Evolutionary conservation across 2,888 invertebrate genomes (phyloP).

Genomic region (Cephus spinipes): DNA sequence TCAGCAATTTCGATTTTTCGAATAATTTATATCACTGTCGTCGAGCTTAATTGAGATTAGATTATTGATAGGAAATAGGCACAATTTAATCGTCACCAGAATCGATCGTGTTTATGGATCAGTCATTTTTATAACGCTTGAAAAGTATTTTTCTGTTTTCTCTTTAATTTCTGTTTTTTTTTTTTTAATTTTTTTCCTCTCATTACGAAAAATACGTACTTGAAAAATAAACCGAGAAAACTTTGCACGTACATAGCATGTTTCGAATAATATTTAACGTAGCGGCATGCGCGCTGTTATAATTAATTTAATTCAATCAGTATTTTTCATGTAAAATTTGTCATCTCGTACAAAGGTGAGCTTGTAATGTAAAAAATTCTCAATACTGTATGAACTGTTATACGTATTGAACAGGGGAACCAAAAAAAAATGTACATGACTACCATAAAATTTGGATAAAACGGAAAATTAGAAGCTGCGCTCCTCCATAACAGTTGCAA

Average conservation of each 20-base stretch:
- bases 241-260: background rate
- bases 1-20: background rate
- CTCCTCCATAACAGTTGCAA: background rate
- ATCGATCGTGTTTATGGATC: background rate
- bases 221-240: background rate
- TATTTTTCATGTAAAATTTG: background rate
- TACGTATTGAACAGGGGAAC: background rate
- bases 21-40: background rate
- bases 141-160: too few species aligned
- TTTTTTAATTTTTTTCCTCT: too few species aligned
- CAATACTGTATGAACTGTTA: background rate
- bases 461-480: background rate
- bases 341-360: background rate
- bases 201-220: background rate
- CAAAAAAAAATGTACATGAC: background rate
- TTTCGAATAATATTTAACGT: background rate
- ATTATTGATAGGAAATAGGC: background rate
- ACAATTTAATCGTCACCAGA: background rate
- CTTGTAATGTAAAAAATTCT: background rate
- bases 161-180: too few species aligned
- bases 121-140: too few species aligned
- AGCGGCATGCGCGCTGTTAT: background rate
- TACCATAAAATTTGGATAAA: background rate
- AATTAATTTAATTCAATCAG: background rate
- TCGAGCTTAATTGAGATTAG: background rate